Evolutionary conservation across 2,888 invertebrate genomes (phyloP), one percentile per base, ranked within the genome.

Genomic region (Volucella inflata): DNA sequence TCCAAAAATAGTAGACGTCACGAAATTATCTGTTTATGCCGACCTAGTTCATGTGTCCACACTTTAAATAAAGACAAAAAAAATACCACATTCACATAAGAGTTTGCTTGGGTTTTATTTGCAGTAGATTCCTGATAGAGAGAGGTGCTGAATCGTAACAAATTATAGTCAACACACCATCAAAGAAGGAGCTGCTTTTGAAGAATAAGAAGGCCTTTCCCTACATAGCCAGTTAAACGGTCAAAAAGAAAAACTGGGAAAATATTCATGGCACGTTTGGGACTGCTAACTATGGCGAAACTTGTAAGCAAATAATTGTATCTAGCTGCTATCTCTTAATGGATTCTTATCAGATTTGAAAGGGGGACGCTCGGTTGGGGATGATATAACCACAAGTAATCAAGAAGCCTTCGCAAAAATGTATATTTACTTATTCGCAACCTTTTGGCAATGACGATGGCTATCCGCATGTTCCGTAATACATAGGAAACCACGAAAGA

Each of bases 351-450:
- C 14, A 44, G 12, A 2, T 36, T 48, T 8, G 14, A 60, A 36
- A 44, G 0, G 16, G 12, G 21, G 44, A 55, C 1, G 8, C 50
- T 36, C 4, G 12, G 12, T 8, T 16, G 50, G 14, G 21, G 17
- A 40, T 11, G 4, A n/a, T 53, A 53, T 30, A 42, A 40, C 53
- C 12, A 38, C 36, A 36, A 46, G 42, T 8, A 42, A 8, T 48
- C 38, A 38, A 46, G 30, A 17, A 51, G n/a, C 53, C 36, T 42
- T 17, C 44, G 21, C 8, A 44, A 16, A 9, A 72, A 50, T 51
- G 51, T 60, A 42, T 71, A 72, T 53, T 72, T 72, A 72, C 46
- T 51, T 71, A 72, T 60, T 51, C 12, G 9, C 14, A 21, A 51
- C 65, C 51, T n/a, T 65, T n/a, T 4, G 9, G 16, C 40, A 17